phyloP scores from a whole-genome alignment of 2,888 invertebrate genomes.

The Pandemis heparana region DNA sequence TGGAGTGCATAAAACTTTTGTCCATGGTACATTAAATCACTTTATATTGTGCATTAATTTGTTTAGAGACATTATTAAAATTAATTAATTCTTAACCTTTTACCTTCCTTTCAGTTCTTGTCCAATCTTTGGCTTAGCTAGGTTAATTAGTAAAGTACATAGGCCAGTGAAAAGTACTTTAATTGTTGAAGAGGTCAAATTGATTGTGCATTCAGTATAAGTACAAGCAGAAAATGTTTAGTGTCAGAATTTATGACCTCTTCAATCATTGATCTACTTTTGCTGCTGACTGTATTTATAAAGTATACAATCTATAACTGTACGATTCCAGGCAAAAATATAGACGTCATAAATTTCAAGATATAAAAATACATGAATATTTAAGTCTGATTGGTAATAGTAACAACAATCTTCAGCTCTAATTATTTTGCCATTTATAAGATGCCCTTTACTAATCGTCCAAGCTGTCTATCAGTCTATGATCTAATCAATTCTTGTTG shows the following conservation, averaged over 20 bases:
- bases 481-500: not conserved
- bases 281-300: no score
- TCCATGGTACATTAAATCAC: not conserved
- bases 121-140: conserved; percentile 6
- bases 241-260: no score
- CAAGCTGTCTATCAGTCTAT: conserved; percentile 5
- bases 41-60: not conserved
- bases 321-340: no score
- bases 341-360: not conserved
- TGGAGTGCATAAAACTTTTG: not conserved
- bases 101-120: not conserved
- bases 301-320: no score
- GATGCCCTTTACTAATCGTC: not conserved
- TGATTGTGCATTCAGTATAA: no score
- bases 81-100: no score
- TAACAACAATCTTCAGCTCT: not conserved
- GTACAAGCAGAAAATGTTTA: no score
- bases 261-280: no score
- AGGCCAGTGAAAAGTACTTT: not conserved
- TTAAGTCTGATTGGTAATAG: not conserved
- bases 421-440: not conserved
- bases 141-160: not conserved
- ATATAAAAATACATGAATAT: not conserved
- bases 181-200: not conserved
- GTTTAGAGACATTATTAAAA: not conserved